Conservation (phyloP, 2,888 invertebrate species). For the Cryptocheilus praepositus region DNA sequence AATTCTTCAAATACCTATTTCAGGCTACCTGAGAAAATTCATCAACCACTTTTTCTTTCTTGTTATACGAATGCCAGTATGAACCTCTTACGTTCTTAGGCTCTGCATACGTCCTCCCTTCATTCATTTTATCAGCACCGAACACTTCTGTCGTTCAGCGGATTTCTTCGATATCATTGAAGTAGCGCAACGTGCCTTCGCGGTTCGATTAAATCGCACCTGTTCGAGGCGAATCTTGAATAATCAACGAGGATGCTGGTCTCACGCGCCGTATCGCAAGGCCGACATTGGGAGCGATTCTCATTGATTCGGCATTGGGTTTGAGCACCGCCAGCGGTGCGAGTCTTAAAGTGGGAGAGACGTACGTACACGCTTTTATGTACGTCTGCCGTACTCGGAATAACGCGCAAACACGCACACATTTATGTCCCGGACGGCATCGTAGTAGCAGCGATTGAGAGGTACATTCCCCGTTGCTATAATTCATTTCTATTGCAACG, state of each 20-base stretch:
- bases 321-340: conserved; percentile 23
- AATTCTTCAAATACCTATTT: no score
- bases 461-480: conserved; percentile 18
- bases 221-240: conserved; percentile 45
- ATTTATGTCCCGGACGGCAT: no score
- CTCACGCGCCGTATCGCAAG: neutral
- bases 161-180: neutral
- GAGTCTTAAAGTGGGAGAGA: conserved; percentile 22
- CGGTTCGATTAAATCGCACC: conserved; percentile 46
- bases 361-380: conserved; percentile 1
- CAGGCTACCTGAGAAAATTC: no score
- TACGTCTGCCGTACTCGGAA: neutral
- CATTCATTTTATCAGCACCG: no score
- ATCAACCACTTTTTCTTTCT: no score
- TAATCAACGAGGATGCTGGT: conserved; percentile 14
- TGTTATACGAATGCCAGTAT: no score
- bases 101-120: no score
- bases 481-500: conserved; percentile 33
- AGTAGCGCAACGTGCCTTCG: neutral
- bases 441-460: no score
- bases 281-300: neutral
- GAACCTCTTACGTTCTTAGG: no score
- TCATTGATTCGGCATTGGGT: conserved; percentile 37
- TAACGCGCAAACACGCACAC: conserved; percentile 1
- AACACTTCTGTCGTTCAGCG: no score